Base-by-base conservation (phyloP, 2,113 vertebrate species). In the Rhea americana region DNA sequence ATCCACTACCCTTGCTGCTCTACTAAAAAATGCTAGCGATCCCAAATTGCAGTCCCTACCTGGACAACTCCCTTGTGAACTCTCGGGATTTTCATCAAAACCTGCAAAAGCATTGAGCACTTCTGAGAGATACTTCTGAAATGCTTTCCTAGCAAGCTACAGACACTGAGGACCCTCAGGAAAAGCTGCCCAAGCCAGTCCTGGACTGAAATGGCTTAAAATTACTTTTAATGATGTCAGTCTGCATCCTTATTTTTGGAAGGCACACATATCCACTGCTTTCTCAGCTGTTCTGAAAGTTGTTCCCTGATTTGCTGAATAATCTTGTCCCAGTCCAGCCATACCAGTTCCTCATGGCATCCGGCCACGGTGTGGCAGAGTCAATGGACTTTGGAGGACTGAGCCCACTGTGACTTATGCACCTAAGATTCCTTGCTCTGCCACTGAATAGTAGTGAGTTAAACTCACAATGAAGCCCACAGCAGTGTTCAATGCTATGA, bases 181-280 rank as follows among this genome's bases (percentile, higher is more conserved):
- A 68, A 13, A 18, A 56, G 22, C 21, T 39, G 22, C 63, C 48
- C 24, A 45, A 87, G 43, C 19, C 22, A 65, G 28, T 0, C 28
- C 39, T 26, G 26, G 45, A 22, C 21, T 53, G 59, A 53, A 62
- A 62, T 2, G 55, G 25, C 50, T 20, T 16, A 16, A 22, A 25
- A 70, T n/a, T 21, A 2, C 2, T 72, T 55, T 55, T 39, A 71
- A 21, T 63, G 0, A 0, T 26, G 63, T 22, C 25, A 5, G 13
- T n/a, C 15, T 32, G 9, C 7, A 19, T 67, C 37, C 62, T 37
- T 30, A 6, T 39, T 70, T 86, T 77, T 68, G 89, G 89, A 56
- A 86, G 62, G 61, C 22, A 2, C 59, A 43, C 8, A 15, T 39
- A 70, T 30, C 80, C 77, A 56, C 81, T 85, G 67, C 63, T 78